phyloP scores from a whole-genome alignment of 1,140 invertebrate species.

The Drosophila carrolli region DNA sequence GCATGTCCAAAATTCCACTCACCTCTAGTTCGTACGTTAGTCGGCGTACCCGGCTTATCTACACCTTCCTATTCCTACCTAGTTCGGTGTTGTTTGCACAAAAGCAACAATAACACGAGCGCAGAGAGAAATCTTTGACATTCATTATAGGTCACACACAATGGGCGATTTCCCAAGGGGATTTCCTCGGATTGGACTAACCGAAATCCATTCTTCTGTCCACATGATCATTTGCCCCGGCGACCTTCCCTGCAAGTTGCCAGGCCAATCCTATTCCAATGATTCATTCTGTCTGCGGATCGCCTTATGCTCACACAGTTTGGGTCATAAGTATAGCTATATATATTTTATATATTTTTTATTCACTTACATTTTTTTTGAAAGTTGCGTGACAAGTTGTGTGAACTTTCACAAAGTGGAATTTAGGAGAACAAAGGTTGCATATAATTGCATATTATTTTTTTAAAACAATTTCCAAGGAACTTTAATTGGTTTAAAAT shows the following conservation, averaged over 20 bases:
- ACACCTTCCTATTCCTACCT: conserved; percentile 15
- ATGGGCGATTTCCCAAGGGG: conserved; percentile 15
- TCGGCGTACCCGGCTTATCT: conserved; percentile 50
- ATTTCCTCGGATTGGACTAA: conserved; percentile 26
- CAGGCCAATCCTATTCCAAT: neutral
- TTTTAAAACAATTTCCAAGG: neutral
- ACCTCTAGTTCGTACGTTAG: conserved; percentile 33
- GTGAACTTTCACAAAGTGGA: conserved; percentile 9
- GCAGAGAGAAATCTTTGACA: conserved; percentile 40
- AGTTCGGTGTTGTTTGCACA: neutral
- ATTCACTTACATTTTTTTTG: conserved; percentile 1
- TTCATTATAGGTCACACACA: conserved; percentile 50
- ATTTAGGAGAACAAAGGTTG: conserved; percentile 1
- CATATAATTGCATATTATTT: neutral
- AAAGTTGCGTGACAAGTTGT: conserved; percentile 18
- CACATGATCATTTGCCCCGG: neutral
- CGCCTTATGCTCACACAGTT: neutral
- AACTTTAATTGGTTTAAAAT: too few relatives aligned
- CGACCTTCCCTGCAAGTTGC: conserved; percentile 9
- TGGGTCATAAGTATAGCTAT: neutral
- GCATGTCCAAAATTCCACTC: neutral
- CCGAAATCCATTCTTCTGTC: neutral
- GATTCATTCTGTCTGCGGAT: conserved; percentile 12
- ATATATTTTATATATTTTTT: neutral
- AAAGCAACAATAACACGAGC: neutral